Evolutionary conservation across 2,797 vertebrate species (phyloP).

Genomic region (Champsocephalus gunnari): DNA sequence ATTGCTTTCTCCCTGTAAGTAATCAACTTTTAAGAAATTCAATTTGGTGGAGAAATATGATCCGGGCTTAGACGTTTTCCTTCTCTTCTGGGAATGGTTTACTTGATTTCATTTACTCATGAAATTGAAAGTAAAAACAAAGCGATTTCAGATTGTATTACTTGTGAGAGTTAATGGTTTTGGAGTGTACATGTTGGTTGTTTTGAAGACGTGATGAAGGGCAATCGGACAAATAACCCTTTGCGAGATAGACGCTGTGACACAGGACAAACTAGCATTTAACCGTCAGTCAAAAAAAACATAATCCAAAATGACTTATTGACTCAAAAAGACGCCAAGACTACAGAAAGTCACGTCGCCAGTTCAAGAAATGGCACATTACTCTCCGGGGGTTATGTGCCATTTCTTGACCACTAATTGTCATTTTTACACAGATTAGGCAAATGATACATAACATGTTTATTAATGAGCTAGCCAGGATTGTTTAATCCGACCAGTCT

Average conservation of each 20-base stretch:
- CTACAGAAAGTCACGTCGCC: not conserved
- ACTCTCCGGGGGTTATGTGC: not conserved
- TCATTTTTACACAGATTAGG: not conserved
- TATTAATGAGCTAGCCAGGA: too few species aligned
- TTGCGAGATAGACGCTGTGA: too few species aligned
- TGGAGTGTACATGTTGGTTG: not conserved
- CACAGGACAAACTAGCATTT: too few species aligned
- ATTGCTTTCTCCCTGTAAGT: constrained; percentile 66
- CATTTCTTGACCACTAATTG: not conserved
- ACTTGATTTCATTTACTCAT: constrained; percentile 12
- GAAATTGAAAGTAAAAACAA: constrained; percentile 52
- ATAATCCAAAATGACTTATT: too few species aligned
- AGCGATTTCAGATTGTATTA: constrained; percentile 18
- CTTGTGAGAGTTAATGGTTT: not conserved
- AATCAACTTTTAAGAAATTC: constrained; percentile 75
- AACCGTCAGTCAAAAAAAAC: too few species aligned
- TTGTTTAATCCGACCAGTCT: too few species aligned
- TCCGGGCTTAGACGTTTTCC: constrained; percentile 62
- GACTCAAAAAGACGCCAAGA: not conserved
- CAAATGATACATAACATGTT: not conserved
- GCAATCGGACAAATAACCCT: too few species aligned
- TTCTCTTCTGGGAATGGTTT: constrained; percentile 45
- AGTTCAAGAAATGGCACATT: not conserved
- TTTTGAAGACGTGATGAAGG: too few species aligned
- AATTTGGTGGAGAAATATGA: constrained; percentile 79